Conservation (phyloP, 1,140 invertebrate genomes). For the Oryctes rhinoceros region DNA sequence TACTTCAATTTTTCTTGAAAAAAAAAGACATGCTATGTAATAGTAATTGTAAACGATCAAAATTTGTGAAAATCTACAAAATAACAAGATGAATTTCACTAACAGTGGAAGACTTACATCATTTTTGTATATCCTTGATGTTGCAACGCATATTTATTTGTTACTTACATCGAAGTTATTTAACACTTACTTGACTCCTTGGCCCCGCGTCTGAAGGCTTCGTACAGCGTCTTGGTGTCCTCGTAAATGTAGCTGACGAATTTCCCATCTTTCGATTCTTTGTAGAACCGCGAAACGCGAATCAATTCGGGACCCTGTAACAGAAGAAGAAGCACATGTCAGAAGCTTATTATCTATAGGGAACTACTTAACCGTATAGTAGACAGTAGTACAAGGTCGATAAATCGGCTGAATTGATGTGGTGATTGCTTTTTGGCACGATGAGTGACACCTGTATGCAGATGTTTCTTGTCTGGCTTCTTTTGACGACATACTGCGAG, state of each 20-base stretch:
- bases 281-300: conserved; percentile 89
- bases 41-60: no score
- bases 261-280: conserved; percentile 91
- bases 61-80: no score
- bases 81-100: no score
- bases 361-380: not conserved
- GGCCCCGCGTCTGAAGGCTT: conserved; percentile 89
- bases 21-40: no score
- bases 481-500: not conserved
- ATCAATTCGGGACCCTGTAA: conserved; percentile 89
- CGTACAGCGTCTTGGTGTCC: conserved; percentile 89
- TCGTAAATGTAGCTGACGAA: conserved; percentile 86
- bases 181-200: conserved; percentile 86
- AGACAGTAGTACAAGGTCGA: not conserved
- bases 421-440: not conserved
- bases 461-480: not conserved
- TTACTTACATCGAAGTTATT: no score
- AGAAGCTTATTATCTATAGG: no score
- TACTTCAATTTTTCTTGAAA: no score
- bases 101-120: no score
- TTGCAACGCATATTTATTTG: no score
- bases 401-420: not conserved
- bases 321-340: conserved; percentile 46
- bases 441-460: not conserved
- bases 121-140: no score